Evolutionary conservation across 2,113 vertebrate genomes (phyloP).

Genomic region (Cyprinodon tularosa): DNA sequence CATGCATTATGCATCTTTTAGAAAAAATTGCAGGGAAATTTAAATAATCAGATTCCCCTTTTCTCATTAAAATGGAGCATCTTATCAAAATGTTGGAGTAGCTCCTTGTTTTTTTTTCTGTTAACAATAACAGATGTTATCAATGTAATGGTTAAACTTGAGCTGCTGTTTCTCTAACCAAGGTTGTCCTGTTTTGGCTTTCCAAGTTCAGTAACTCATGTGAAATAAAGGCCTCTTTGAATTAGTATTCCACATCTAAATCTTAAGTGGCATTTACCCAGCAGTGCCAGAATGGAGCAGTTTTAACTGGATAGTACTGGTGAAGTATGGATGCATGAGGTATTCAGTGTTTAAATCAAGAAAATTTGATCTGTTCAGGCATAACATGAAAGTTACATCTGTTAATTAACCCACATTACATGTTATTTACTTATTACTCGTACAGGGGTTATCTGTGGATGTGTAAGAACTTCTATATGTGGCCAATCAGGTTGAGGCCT

Average conservation of each 20-base stretch:
- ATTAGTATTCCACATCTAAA: background rate
- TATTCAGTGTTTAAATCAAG: background rate
- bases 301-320: background rate
- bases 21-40: constrained; percentile 19
- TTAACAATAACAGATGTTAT: background rate
- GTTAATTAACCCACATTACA: background rate
- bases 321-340: background rate
- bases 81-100: background rate
- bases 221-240: background rate
- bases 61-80: constrained; percentile 25
- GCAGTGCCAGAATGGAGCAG: constrained; percentile 23
- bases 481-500: constrained; percentile 9
- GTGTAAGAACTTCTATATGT: background rate
- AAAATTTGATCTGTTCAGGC: background rate
- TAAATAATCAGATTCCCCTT: constrained; percentile 9
- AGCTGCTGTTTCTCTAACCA: background rate
- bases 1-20: background rate
- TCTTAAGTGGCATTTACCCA: background rate
- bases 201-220: background rate
- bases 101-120: background rate
- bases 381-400: background rate
- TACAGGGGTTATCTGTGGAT: no score
- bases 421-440: no score
- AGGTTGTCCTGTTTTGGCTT: background rate
- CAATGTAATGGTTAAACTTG: background rate